These are phyloP conservation scores for Danaus melanippus DNA, from an alignment of 1,140 invertebrate genomes.

Conservation along the genomic window DNA sequence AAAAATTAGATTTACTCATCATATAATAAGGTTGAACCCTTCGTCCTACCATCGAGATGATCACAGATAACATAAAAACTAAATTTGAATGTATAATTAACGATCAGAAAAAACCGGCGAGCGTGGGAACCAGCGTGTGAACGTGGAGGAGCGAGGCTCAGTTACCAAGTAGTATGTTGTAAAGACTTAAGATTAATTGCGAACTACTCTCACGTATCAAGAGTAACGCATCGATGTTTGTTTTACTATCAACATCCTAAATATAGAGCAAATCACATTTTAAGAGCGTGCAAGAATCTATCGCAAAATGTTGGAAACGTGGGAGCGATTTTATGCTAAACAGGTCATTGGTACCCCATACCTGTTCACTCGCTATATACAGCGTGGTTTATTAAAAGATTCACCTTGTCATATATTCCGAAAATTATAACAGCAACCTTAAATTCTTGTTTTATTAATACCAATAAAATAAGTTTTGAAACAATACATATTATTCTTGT, in stretches of 20 bases:
- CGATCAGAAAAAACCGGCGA: slow-evolving; percentile 39
- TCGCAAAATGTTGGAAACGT: slow-evolving; percentile 57
- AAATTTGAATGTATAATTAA: slow-evolving; percentile 33
- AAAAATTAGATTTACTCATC: no score
- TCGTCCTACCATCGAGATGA: slow-evolving; percentile 16
- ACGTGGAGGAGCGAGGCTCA: slow-evolving; percentile 12
- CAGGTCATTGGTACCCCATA: slow-evolving; percentile 68
- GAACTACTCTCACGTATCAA: slow-evolving; percentile 76
- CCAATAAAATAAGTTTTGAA: no score
- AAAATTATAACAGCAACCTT: no score
- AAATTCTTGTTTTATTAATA: no score
- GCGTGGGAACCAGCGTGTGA: slow-evolving; percentile 41
- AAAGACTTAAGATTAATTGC: slow-evolving; percentile 31
- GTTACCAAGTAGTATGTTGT: slow-evolving; percentile 23
- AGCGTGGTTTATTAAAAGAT: slow-evolving; percentile 24
- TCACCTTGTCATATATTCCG: slow-evolving; percentile 5
- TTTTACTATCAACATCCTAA: slow-evolving; percentile 64
- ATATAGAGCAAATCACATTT: slow-evolving; percentile 69
- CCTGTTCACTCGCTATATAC: slow-evolving; percentile 50
- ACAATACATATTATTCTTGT: no score
- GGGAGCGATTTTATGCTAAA: slow-evolving; percentile 65
- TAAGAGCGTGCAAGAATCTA: slow-evolving; percentile 67
- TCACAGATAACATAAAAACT: slow-evolving; percentile 26
- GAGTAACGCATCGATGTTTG: slow-evolving; percentile 70
- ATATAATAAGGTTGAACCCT: slow-evolving; percentile 6